These are phyloP conservation scores for Rhagologus leucostigma DNA, from an alignment of 2,113 vertebrate species.

Conservation along the genomic window DNA sequence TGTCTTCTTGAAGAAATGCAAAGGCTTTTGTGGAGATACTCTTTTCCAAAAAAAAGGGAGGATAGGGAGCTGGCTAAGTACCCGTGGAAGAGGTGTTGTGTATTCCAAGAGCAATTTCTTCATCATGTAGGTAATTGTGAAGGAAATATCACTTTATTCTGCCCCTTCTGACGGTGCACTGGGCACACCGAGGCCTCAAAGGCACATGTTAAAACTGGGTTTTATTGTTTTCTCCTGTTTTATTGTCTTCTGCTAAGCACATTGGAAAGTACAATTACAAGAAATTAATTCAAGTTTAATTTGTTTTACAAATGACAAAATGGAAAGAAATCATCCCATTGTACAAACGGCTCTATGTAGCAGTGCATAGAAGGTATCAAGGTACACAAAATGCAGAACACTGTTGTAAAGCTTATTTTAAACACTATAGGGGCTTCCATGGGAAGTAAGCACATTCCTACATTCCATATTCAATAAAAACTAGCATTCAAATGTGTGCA, in stretches of 20 bases:
- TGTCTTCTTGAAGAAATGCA: not conserved
- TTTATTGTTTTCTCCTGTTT: not conserved
- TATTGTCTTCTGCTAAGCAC: not conserved
- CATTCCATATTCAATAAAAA: not conserved
- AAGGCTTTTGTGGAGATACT: not conserved
- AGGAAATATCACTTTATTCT: not conserved
- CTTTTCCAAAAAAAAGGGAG: not conserved
- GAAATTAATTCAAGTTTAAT: not conserved
- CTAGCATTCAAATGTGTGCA: not conserved
- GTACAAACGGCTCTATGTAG: not conserved
- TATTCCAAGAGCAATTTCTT: not conserved
- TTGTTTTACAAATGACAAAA: not conserved
- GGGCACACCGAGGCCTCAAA: not conserved
- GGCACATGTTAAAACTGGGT: not conserved
- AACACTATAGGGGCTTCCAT: not conserved
- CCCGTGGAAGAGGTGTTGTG: not conserved
- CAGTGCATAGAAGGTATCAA: not conserved
- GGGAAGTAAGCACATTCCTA: not conserved
- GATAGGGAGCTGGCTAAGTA: not conserved
- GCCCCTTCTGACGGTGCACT: not conserved
- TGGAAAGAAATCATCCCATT: not conserved
- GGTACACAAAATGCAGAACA: not conserved
- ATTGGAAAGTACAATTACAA: not conserved
- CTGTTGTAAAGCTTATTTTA: not conserved
- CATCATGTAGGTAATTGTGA: rapidly evolving